Conservation (phyloP, 2,888 invertebrate genomes). For the Deilephila elpenor region DNA sequence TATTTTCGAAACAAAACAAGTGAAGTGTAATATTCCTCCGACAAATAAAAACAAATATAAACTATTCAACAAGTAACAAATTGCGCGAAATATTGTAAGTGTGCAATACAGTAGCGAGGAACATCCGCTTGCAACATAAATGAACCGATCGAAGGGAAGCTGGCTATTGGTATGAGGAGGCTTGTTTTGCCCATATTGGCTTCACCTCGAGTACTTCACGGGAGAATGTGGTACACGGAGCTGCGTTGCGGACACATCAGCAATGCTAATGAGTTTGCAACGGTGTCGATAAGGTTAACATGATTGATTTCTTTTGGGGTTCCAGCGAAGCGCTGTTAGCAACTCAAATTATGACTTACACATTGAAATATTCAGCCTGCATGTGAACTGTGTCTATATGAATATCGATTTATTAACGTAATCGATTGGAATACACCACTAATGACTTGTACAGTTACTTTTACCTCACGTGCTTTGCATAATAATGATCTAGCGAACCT, state of each 20-base stretch:
- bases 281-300: slow-evolving; percentile 49
- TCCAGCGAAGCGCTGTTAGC: slow-evolving; percentile 5
- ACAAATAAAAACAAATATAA: too few relatives aligned
- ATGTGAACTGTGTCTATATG: slow-evolving; percentile 7
- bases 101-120: slow-evolving; percentile 45
- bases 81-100: background rate
- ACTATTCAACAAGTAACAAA: background rate
- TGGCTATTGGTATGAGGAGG: slow-evolving; percentile 65
- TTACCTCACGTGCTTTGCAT: slow-evolving; percentile 22
- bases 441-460: slow-evolving; percentile 20
- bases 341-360: slow-evolving; percentile 1
- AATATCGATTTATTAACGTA: slow-evolving; percentile 2
- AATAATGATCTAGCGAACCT: slow-evolving; percentile 19
- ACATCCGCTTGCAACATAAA: slow-evolving; percentile 68
- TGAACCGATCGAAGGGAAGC: slow-evolving; percentile 63
- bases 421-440: slow-evolving; percentile 8
- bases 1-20: background rate
- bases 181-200: slow-evolving; percentile 68
- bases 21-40: background rate
- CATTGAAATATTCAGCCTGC: background rate
- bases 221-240: slow-evolving; percentile 44
- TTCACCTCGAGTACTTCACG: slow-evolving; percentile 33
- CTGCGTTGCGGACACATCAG: slow-evolving; percentile 47
- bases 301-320: slow-evolving; percentile 48
- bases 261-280: slow-evolving; percentile 59